Percentiles rank a stretch among this genome's conserved stretches.
Conservation (phyloP, 2,888 invertebrate species). For the Chorisops tibialis region DNA sequence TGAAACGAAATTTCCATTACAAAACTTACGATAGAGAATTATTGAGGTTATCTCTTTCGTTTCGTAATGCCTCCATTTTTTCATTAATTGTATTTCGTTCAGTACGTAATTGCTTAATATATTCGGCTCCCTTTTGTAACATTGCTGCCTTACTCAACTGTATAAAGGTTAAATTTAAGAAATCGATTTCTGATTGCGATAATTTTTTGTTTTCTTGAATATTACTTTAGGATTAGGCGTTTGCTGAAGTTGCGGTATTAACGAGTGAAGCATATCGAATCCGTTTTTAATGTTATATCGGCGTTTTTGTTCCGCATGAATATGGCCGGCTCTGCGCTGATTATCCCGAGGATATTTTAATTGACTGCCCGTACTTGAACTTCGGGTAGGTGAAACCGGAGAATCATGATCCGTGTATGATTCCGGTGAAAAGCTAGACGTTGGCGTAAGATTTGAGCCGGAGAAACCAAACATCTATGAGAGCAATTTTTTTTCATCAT, state of each 20-base stretch:
- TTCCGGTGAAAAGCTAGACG: conserved; percentile 42
- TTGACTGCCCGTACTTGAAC: conserved; percentile 49
- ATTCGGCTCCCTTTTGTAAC: conserved; percentile 95
- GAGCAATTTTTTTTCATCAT: neutral
- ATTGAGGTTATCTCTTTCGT: conserved; percentile 88
- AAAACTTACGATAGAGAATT: conserved; percentile 75
- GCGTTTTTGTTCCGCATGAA: conserved; percentile 94
- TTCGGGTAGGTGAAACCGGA: conserved; percentile 61
- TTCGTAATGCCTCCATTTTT: conserved; percentile 81
- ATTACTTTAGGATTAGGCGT: conserved; percentile 88
- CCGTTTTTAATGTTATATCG: conserved; percentile 95
- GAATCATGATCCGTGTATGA: conserved; percentile 50
- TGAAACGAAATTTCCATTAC: neutral
- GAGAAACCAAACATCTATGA: conserved; percentile 45
- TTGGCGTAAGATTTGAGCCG: conserved; percentile 34
- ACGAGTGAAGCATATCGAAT: conserved; percentile 87
- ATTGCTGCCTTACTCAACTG: conserved; percentile 92
- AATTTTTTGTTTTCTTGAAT: too few species aligned
- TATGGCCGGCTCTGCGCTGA: conserved; percentile 82
- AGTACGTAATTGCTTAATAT: conserved; percentile 81
- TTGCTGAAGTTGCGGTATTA: conserved; percentile 87
- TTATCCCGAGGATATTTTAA: conserved; percentile 55
- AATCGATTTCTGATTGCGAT: too few species aligned
- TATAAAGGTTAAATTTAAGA: conserved; percentile 35
- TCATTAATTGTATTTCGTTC: conserved; percentile 84